Base-by-base conservation (phyloP, 2,888 invertebrate genomes). In the Drosophila meridionalis region DNA sequence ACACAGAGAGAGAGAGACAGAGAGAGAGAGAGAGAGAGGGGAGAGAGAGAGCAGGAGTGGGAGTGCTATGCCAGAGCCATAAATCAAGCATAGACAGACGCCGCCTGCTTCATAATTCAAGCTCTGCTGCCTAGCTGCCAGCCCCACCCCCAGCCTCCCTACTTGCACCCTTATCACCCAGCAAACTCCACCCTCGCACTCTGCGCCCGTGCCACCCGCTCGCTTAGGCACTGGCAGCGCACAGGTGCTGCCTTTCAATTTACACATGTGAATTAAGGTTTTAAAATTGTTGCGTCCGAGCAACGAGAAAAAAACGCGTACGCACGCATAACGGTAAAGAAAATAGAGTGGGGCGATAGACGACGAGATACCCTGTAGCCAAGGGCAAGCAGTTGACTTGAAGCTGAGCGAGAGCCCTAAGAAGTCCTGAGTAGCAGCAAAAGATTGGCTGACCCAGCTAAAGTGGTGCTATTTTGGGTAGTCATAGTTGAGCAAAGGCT, bases 181-280 rank as follows among this genome's bases (percentile, higher is more conserved):
- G 32, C 11, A n/a, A 36, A 36, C 45, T 1, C 30, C 14, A 7
- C n/a, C 11, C 9, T 11, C 34, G 4, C 30, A 11, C 9, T 0
- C 20, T 20, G 20, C 20, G 6, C 38, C 0, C 34, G 1, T 2
- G 26, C 1, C 20, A 48, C 11, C 12, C 40, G 20, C 20, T 52
- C 38, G 38, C 34, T 8, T 32, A 48, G 30, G 38, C 56, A 12
- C 42, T 11, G 8, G 26, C 26, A 14, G 43, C 45, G 61, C 90
- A 83, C 91, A 91, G 92, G 92, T 92, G 92, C 86, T 71, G 78
- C 83, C 85, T 73, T 86, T 89, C 87, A 86, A 86, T 90, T 85
- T 82, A 82, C 87, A 87, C 89, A 85, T 86, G 82, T 82, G 85
- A 82, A 90, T 86, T 84, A 87, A 87, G 85, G 83, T 83, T 87